Evolutionary conservation across 2,888 invertebrate genomes (phyloP), one percentile per base, ranked within the genome.

Genomic region (Colostygia pectinataria): DNA sequence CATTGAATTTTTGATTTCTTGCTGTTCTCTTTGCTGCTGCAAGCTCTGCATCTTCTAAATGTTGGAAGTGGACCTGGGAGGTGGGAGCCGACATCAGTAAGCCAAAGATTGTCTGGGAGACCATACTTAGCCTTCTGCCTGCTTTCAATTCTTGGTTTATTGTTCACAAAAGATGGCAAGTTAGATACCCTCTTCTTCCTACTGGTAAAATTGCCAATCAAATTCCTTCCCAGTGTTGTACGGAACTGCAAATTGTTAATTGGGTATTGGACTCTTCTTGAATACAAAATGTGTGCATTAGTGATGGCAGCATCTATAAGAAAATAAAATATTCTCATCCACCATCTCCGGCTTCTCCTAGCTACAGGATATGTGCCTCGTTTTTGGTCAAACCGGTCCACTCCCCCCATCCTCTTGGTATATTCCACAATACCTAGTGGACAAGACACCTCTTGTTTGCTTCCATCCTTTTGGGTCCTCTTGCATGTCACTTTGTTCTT

Each of bases 81-180:
- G 18, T 18, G 37, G 15, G 27, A 2, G 14, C 37, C 57, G 23
- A 55, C 51, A 37, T 61, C 47, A 38, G 37, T 20, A 38, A 59
- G 57, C 49, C 55, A 24, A 15, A 53, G 24, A 31, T 55, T 38
- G 13, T 54, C 55, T 43, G 53, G 59, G 18, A 61, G n/a, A 15
- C 55, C 59, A 53, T 51, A 61, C 36, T 50, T 57, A 23, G 48
- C 47, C 40, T 59, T 56, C 37, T 57, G 58, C 8, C 56, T 27
- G 53, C 54, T 57, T 28, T 51, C 44, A 41, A 37, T 13, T 45
- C 43, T 55, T 47, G 54, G 51, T 43, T 42, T 56, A 53, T 60
- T 60, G 32, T 27, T 47, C 25, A 56, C 50, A 48, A 55, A 56
- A 42, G 24, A 38, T 49, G 61, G 57, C 27, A 59, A 50, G 52